Evolutionary conservation across 2,888 invertebrate genomes (phyloP), one percentile per base, ranked within the genome.

Genomic region (Drosophila lutescens): DNA sequence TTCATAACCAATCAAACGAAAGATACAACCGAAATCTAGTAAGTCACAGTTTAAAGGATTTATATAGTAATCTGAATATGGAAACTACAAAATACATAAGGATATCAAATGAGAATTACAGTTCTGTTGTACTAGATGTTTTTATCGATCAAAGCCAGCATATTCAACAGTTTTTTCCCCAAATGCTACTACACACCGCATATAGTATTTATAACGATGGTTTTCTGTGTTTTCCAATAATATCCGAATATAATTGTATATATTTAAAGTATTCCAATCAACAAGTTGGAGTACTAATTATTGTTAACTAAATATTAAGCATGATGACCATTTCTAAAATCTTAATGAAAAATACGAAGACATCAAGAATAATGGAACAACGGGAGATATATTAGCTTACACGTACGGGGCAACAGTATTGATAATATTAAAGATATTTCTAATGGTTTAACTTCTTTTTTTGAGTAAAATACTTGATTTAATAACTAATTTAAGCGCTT

Each of bases 281-380:
- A 20, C n/a, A 30, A 54, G 15, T 13, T 55, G 40, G 68, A 69
- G 62, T 10, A 41, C 32, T 60, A 68, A 63, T 83, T 80, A 84
- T 84, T 84, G 83, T 84, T 84, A 84, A 76, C 88, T 84, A 84
- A 86, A 88, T 84, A 88, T 74, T 88, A 84, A 84, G 83, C 80
- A 86, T 73, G 51, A 71, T 56, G 88, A 82, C 86, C 88, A 85
- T 70, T 81, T 69, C 63, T 46, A 44, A 40, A 43, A 60, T 57
- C 56, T 40, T 50, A 63, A 50, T n/a, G 63, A 36, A 62, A 61
- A 51, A 51, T 46, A 51, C 41, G 15, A 59, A 41, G 54, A 68
- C 57, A 53, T 55, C 62, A 43, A 56, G 62, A 15, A 46, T 56
- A 54, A 34, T 49, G 49, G 34, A 30, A 17, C 23, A n/a, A 23